Evolutionary conservation across 1,140 invertebrate species (phyloP), one percentile per base, ranked within the genome.

Genomic region (Aphaenogaster rudis): DNA sequence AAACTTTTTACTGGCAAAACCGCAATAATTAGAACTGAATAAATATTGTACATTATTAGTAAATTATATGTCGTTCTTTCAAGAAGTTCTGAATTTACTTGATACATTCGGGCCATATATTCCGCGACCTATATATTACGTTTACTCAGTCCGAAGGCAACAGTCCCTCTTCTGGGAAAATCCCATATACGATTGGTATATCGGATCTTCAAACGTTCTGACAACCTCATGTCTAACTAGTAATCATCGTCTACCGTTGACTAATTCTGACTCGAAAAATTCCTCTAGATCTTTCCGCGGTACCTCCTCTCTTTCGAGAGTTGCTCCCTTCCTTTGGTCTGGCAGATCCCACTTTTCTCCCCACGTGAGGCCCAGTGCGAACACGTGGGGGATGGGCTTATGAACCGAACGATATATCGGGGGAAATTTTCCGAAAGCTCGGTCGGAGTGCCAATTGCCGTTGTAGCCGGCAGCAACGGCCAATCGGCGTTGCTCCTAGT

Each of bases 351-450:
- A 81, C 86, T 88, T 91, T 90, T 86, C 87, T 92, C 86, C 86
- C 89, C 67, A 80, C 88, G 64, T 86, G 39, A 86, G 86, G 54
- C 50, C 28, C 63, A 42, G 67, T 79, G 17, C 13, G 28, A 74
- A 64, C 80, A 89, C 76, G 67, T 71, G 88, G 88, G 89, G 90
- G 88, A 88, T 90, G 88, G 88, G 88, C 66, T 74, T 79, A 67
- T 48, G 69, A 52, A 67, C 64, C 72, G 82, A 87, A 88, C 90
- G 91, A 88, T 88, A 91, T 89, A 91, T 90, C 92, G 89, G 91
- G 93, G 93, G 89, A 94, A 93, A 94, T 93, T 95, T 94, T 94
- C 94, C 94, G 93, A 95, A 95, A 95, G 93, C 93, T 94, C 92
- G 88, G 85, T 88, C 87, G 76, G 66, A 86, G 84, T 91, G 91